Conservation (phyloP, 2,113 vertebrate species). For the Vidua chalybeata region DNA sequence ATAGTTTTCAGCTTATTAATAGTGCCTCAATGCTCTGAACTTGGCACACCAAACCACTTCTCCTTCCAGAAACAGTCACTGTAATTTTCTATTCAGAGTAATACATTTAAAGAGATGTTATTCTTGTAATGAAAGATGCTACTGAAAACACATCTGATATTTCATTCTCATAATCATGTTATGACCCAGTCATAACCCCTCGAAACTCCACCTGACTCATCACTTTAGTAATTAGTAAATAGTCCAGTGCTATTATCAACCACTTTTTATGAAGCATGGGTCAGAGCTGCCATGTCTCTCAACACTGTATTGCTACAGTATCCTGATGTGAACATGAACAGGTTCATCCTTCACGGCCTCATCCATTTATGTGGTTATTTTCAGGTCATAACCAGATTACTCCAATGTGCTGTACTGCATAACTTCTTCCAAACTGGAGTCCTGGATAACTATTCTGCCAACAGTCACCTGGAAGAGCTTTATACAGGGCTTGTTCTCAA, state of each 20-base stretch:
- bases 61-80: not conserved
- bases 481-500: not conserved
- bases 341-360: not conserved
- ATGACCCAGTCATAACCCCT: slow-evolving; percentile 29
- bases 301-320: not conserved
- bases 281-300: slow-evolving; percentile 32
- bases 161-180: not conserved
- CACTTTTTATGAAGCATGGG: slow-evolving; percentile 3
- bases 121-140: slow-evolving; percentile 37
- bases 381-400: not conserved
- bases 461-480: not conserved
- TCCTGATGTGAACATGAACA: slow-evolving; percentile 5
- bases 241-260: not conserved
- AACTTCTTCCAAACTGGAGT: not conserved
- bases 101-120: not conserved
- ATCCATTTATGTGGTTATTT: not conserved
- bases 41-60: not conserved
- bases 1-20: not conserved
- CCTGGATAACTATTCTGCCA: not conserved
- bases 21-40: not conserved
- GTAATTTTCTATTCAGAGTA: slow-evolving; percentile 2
- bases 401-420: not conserved
- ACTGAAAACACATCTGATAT: not conserved
- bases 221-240: slow-evolving; percentile 34
- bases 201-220: slow-evolving; percentile 5